These are phyloP conservation scores for Zaprionus obscuricornis DNA, from an alignment of 2,888 invertebrate species.

Conservation along the genomic window DNA sequence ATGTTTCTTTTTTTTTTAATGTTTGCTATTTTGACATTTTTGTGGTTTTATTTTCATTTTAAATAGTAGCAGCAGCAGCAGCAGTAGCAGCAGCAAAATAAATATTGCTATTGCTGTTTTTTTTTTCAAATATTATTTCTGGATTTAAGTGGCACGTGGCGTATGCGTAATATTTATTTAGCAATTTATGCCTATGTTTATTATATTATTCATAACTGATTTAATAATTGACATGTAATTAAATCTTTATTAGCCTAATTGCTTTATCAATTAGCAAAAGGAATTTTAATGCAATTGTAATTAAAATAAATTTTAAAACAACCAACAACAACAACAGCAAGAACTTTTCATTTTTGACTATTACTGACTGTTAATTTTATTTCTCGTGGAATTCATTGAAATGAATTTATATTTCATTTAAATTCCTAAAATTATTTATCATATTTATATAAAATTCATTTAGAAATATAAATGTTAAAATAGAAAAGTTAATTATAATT, in stretches of 20 bases:
- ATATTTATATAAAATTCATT: too few relatives aligned
- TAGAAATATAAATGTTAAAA: too few relatives aligned
- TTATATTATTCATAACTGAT: slow-evolving; percentile 55
- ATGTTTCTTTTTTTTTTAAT: too few relatives aligned
- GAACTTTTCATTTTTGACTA: too few relatives aligned
- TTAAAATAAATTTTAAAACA: slow-evolving; percentile 23
- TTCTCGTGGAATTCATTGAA: not conserved
- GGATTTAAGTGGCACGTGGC: slow-evolving; percentile 10
- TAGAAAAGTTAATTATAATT: too few relatives aligned
- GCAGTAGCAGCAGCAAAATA: too few relatives aligned
- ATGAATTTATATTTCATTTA: not conserved
- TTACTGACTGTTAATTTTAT: too few relatives aligned
- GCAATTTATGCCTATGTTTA: slow-evolving; percentile 24
- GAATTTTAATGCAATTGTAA: slow-evolving; percentile 43
- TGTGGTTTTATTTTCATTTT: slow-evolving; percentile 11
- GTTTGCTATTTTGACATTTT: too few relatives aligned
- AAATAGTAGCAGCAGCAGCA: slow-evolving; percentile 9
- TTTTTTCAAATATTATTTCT: slow-evolving; percentile 11
- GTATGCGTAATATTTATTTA: slow-evolving; percentile 38
- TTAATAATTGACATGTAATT: slow-evolving; percentile 61
- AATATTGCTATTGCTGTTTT: too few relatives aligned
- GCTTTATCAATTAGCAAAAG: slow-evolving; percentile 55
- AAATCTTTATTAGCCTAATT: slow-evolving; percentile 66
- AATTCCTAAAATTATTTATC: too few relatives aligned
- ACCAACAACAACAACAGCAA: too few relatives aligned